Conservation (phyloP, 2,113 vertebrate genomes). For the Mobula birostris region DNA sequence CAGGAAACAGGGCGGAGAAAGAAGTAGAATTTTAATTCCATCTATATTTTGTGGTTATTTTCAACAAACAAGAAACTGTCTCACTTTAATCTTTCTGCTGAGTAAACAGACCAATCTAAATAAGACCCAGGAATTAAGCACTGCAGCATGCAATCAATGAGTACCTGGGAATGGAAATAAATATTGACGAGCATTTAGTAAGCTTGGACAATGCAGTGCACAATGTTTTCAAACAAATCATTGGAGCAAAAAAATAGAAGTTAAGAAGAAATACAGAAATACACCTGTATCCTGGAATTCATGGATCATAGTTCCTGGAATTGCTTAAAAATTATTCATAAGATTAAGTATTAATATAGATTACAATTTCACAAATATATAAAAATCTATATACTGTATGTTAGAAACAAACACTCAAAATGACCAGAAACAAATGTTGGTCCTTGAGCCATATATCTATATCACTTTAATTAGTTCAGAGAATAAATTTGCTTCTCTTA, state of each 20-base stretch:
- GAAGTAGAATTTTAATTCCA: neutral
- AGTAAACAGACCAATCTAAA: neutral
- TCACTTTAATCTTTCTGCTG: neutral
- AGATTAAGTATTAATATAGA: neutral
- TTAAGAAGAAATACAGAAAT: neutral
- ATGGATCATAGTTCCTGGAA: neutral
- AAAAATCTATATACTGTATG: neutral
- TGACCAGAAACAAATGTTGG: neutral
- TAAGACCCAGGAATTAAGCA: neutral
- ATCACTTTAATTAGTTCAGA: neutral
- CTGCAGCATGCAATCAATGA: neutral
- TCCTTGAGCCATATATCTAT: neutral
- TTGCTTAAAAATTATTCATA: neutral
- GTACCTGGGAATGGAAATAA: neutral
- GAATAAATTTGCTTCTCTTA: neutral
- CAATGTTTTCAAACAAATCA: neutral
- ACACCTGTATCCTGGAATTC: neutral
- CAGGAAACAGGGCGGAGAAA: neutral
- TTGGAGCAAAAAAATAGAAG: neutral
- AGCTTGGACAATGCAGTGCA: neutral
- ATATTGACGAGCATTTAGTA: neutral
- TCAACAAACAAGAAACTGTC: neutral
- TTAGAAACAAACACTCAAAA: neutral
- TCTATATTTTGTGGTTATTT: neutral
- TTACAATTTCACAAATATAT: neutral